A percentile compares a stretch with the other conserved stretches of the same genome.
Conservation (phyloP, 1,140 invertebrate genomes). For the Chionoecetes opilio region DNA sequence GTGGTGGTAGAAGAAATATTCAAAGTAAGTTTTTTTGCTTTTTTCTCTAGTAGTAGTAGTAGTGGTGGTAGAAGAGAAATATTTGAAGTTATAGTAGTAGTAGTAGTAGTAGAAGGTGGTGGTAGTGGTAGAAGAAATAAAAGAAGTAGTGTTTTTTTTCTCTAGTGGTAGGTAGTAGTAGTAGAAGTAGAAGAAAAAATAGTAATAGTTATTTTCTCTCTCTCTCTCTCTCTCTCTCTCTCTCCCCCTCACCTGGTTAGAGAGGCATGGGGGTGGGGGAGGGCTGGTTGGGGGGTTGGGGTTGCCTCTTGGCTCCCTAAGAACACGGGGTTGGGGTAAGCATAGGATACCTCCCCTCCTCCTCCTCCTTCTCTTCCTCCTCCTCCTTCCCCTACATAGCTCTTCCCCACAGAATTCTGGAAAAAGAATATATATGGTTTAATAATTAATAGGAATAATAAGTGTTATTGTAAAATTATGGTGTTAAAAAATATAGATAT, state of each 20-base stretch:
- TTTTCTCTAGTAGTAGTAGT: neutral
- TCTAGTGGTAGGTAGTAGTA: neutral
- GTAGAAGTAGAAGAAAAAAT: neutral
- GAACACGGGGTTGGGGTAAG: constrained; percentile 64
- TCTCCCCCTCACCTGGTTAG: neutral
- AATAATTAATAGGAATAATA: too few species aligned
- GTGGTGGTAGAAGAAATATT: too few species aligned
- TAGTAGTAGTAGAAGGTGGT: neutral
- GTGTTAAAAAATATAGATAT: too few species aligned
- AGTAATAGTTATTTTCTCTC: neutral
- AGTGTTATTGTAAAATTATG: too few species aligned
- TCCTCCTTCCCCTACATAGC: neutral
- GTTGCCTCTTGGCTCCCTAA: neutral
- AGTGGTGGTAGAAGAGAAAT: neutral
- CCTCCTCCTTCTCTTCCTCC: constrained; percentile 18
- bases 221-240: neutral
- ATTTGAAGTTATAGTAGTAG: neutral
- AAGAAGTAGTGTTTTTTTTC: neutral
- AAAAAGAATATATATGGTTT: neutral
- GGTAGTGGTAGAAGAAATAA: neutral
- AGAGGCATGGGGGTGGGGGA: neutral
- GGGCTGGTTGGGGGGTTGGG: neutral
- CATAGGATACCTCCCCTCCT: neutral
- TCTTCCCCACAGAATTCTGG: constrained; percentile 44
- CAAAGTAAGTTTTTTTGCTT: too few species aligned